Evolutionary conservation across 1,140 invertebrate genomes (phyloP).

Genomic region (Papilio helenus): DNA sequence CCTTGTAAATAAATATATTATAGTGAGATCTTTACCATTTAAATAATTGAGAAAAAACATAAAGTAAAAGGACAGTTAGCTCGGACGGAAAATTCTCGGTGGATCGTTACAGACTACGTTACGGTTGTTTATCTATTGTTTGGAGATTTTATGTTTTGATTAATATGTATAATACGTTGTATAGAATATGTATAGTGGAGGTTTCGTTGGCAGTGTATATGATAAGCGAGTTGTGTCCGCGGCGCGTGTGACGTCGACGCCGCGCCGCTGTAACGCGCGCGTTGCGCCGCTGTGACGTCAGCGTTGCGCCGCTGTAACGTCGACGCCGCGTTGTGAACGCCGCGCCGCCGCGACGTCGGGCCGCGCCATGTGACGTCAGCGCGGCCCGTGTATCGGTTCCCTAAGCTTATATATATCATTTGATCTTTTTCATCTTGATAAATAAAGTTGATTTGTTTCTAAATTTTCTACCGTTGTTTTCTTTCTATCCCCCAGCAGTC

Average conservation of each 20-base stretch:
- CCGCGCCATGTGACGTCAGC: constrained; percentile 13
- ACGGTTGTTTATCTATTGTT: constrained; percentile 32
- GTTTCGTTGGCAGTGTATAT: constrained; percentile 49
- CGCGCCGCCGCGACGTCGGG: not conserved
- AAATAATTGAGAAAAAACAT: constrained; percentile 62
- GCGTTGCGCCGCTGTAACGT: constrained; percentile 40
- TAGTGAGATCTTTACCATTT: constrained; percentile 80
- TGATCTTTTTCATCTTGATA: constrained; percentile 83
- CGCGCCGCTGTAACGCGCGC: constrained; percentile 20
- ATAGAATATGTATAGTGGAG: constrained; percentile 58
- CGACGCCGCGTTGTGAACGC: not conserved
- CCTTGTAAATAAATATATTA: constrained; percentile 76
- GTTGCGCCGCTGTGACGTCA: constrained; percentile 16
- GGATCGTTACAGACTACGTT: constrained; percentile 46
- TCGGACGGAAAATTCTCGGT: constrained; percentile 59
- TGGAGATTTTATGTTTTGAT: constrained; percentile 41
- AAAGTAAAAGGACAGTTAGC: constrained; percentile 67
- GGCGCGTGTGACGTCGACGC: not conserved
- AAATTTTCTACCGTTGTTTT: constrained; percentile 78
- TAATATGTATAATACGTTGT: constrained; percentile 56
- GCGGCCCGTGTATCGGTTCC: constrained; percentile 71
- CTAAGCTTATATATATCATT: constrained; percentile 78
- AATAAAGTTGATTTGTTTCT: constrained; percentile 83
- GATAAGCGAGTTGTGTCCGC: constrained; percentile 38
- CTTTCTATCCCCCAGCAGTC: constrained; percentile 45